Evolutionary conservation across 2,888 invertebrate genomes (phyloP).

Genomic region (Stomorhina lunata): DNA sequence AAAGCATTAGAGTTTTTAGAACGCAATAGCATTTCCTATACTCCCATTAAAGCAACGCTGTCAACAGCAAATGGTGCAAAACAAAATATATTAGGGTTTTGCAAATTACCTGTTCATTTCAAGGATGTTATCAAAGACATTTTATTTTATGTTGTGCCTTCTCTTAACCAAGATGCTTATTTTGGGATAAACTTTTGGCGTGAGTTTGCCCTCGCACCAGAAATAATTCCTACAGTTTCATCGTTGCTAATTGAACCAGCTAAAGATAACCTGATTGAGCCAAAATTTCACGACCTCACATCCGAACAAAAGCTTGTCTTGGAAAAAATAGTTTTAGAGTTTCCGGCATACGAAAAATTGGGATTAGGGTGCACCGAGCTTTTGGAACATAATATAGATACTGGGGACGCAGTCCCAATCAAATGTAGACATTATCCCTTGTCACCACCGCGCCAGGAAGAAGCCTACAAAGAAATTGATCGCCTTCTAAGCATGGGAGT

Average conservation of each 20-base stretch:
- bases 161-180: no score
- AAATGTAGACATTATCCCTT: constrained; percentile 29
- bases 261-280: neutral
- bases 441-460: constrained; percentile 9
- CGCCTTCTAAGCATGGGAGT: constrained; percentile 9
- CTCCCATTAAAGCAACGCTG: neutral
- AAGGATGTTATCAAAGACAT: constrained; percentile 6
- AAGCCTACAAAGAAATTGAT: constrained; percentile 21
- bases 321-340: neutral
- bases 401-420: neutral
- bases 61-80: constrained; percentile 28
- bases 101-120: neutral
- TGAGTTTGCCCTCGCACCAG: no score
- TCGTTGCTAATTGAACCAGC: neutral
- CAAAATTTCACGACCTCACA: constrained; percentile 6
- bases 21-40: neutral
- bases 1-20: constrained; percentile 13
- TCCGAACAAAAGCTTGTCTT: neutral
- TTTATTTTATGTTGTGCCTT: no score
- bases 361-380: neutral
- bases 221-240: no score
- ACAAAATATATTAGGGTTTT: neutral
- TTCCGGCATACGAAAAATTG: neutral
- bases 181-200: no score
- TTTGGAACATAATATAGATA: neutral